Evolutionary conservation across 1,140 invertebrate species (phyloP), one percentile per base, ranked within the genome.

Genomic region (Pristionchus pacificus): DNA sequence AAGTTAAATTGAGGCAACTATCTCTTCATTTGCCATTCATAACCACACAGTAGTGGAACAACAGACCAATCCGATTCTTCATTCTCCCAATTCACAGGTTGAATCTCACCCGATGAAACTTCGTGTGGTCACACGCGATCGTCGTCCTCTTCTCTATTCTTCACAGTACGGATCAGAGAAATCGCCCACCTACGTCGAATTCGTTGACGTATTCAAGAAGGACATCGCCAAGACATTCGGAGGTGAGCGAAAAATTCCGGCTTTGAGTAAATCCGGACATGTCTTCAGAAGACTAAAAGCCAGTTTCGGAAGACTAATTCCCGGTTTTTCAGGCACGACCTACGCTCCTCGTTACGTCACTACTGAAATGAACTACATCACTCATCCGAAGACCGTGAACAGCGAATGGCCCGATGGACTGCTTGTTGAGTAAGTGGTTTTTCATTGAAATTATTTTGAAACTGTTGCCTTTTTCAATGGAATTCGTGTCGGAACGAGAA

Each of bases 311-410:
- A 49, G 6, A 49, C 19, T 19, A 49, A 49, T 19, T 49, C 6
- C 6, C 6, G 38, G 19, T 2, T 25, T 19, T 49, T 49, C 19
- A 49, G 38, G 82, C 27, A 83, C 81, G 14, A 60, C 64, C 24
- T 83, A 79, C 65, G 82, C 82, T 3, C 82, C 79, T 13, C 67
- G 79, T 29, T 84, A 84, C 65, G 82, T 83, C 13, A 79, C 71
- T 68, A 83, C 82, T 15, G 74, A 80, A 65, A 77, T 83, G 13
- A 58, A 74, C 29, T 82, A 77, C 68, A 77, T 82, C 58, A 83
- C 80, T 30, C 81, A 83, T 73, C 81, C 81, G 32, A 83, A 84
- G 77, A 81, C 81, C 2, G 72, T 83, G 28, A 83, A 83, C 77
- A 81, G 77, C 64, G 75, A 72, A 10, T 83, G 81, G 81, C 65